Evolutionary conservation across 2,113 vertebrate species (phyloP).

Genomic region (Monopterus albus): DNA sequence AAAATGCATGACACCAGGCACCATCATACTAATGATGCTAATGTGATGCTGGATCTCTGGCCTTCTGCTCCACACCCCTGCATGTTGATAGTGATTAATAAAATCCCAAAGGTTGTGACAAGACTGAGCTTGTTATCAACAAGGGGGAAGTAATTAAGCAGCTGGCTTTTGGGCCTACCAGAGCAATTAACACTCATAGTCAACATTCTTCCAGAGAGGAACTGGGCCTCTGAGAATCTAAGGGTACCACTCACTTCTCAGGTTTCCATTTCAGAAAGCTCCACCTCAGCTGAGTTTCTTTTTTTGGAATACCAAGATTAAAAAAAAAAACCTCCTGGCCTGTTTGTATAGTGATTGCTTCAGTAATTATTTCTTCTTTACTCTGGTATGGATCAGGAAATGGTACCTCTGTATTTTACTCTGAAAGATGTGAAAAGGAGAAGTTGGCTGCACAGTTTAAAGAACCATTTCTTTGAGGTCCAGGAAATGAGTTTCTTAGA

Average conservation of each 20-base stretch:
- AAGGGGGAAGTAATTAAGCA: constrained; percentile 54
- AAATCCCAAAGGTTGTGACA: constrained; percentile 16
- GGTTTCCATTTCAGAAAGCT: background rate
- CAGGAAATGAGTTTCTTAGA: background rate
- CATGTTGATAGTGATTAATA: constrained; percentile 21
- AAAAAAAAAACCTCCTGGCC: too few relatives aligned
- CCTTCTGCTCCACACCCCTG: background rate
- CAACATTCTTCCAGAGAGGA: constrained; percentile 26
- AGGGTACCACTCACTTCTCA: background rate
- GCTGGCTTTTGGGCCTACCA: constrained; percentile 13
- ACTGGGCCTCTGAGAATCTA: background rate
- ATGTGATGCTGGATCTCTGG: background rate
- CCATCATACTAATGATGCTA: background rate
- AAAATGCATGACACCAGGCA: too few relatives aligned
- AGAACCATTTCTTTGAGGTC: background rate
- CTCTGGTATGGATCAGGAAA: background rate
- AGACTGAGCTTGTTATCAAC: constrained; percentile 45
- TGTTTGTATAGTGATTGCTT: background rate
- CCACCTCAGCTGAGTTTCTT: background rate
- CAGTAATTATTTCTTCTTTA: background rate
- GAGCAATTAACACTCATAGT: constrained; percentile 54
- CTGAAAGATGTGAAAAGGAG: too few relatives aligned
- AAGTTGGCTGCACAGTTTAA: background rate
- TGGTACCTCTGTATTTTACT: too few relatives aligned
- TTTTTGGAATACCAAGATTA: background rate